phyloP scores from a whole-genome alignment of 2,888 invertebrate species.

The Napeogenes inachia region DNA sequence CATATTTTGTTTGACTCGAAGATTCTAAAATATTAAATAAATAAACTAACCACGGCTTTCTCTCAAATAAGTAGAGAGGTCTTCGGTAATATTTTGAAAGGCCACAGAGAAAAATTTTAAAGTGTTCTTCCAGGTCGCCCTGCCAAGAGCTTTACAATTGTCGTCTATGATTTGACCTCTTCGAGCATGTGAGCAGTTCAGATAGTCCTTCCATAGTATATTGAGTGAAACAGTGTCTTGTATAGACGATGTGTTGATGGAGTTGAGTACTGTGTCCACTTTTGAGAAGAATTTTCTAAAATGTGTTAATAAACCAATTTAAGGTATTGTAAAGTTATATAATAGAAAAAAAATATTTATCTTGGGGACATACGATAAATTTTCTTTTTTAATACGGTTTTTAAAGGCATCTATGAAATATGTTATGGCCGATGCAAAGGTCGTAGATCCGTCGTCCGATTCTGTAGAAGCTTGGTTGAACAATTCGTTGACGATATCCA shows the following conservation, averaged over 20 bases:
- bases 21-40: not conserved
- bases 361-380: slow-evolving; percentile 43
- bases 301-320: not conserved
- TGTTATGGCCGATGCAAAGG: slow-evolving; percentile 45
- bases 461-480: slow-evolving; percentile 41
- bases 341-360: not conserved
- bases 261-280: slow-evolving; percentile 54
- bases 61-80: slow-evolving; percentile 56
- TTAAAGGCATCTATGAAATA: slow-evolving; percentile 45
- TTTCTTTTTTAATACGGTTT: slow-evolving; percentile 39
- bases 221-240: slow-evolving; percentile 40
- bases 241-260: slow-evolving; percentile 40
- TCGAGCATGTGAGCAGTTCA: slow-evolving; percentile 40
- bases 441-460: slow-evolving; percentile 32
- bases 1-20: not conserved
- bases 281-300: slow-evolving; percentile 56
- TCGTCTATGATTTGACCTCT: slow-evolving; percentile 28
- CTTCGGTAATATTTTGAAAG: slow-evolving; percentile 46
- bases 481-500: slow-evolving; percentile 41
- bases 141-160: slow-evolving; percentile 43
- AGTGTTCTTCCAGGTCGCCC: slow-evolving; percentile 50
- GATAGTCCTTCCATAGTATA: slow-evolving; percentile 48
- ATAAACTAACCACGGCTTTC: slow-evolving; percentile 57
- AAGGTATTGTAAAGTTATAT: not conserved
- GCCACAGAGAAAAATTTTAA: slow-evolving; percentile 52